Conservation (phyloP, 2,888 invertebrate genomes). For the Harmothoe impar region DNA sequence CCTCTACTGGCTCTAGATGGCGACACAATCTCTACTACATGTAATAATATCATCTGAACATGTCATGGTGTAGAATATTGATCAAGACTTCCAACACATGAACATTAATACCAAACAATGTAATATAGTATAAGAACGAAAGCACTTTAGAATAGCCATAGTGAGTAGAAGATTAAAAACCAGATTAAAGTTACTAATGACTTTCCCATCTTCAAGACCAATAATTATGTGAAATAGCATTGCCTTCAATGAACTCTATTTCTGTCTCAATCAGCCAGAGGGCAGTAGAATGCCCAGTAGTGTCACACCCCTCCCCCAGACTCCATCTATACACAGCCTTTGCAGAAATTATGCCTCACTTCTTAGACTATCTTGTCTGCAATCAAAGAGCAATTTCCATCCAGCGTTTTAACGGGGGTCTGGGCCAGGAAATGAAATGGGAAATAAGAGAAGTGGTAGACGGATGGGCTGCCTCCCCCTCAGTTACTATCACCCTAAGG, state of each 20-base stretch:
- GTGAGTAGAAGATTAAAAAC: too few relatives aligned
- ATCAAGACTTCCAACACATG: too few relatives aligned
- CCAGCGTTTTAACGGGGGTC: not conserved
- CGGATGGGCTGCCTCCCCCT: not conserved
- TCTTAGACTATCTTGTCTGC: conserved; percentile 16
- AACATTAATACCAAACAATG: too few relatives aligned
- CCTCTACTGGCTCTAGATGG: too few relatives aligned
- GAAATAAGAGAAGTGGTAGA: not conserved
- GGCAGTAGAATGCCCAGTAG: not conserved
- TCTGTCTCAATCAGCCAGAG: not conserved
- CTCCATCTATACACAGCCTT: not conserved
- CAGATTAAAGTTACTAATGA: too few relatives aligned
- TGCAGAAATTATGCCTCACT: conserved; percentile 8
- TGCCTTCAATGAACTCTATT: not conserved
- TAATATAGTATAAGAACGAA: too few relatives aligned
- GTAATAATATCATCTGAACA: too few relatives aligned
- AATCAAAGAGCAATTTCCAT: conserved; percentile 34
- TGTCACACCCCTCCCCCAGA: not conserved
- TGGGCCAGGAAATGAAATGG: not conserved
- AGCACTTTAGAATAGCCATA: too few relatives aligned
- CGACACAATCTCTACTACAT: too few relatives aligned
- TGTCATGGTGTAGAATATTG: too few relatives aligned
- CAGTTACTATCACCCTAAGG: not conserved
- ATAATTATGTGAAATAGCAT: too few relatives aligned
- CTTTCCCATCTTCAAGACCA: too few relatives aligned